Evolutionary conservation across 2,797 vertebrate species (phyloP).

Genomic region (Acanthornis magna): DNA sequence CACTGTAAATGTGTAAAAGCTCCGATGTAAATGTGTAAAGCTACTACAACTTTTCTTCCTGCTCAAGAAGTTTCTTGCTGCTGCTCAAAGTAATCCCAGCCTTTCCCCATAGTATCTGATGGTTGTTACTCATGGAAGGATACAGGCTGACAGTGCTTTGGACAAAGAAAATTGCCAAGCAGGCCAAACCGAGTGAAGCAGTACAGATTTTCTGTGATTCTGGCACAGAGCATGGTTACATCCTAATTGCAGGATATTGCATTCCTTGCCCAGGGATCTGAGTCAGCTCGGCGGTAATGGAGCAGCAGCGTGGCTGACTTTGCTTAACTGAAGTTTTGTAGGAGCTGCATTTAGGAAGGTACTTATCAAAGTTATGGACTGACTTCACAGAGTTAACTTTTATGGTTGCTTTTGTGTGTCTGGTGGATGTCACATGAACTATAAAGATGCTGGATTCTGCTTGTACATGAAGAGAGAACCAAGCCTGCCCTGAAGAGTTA

Average conservation of each 20-base stretch:
- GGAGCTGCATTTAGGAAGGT: not conserved
- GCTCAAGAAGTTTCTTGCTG: not conserved
- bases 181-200: not conserved
- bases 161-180: not conserved
- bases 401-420: not conserved
- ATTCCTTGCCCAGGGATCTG: not conserved
- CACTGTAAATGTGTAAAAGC: not conserved
- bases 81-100: not conserved
- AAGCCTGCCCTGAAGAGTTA: not conserved
- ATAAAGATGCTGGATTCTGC: not conserved
- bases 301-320: not conserved
- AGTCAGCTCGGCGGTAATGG: not conserved
- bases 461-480: accelerated
- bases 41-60: not conserved
- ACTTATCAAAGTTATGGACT: not conserved
- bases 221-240: not conserved
- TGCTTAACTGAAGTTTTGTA: not conserved
- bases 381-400: not conserved
- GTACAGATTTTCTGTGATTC: not conserved
- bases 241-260: not conserved
- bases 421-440: not conserved
- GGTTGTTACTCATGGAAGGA: not conserved
- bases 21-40: not conserved
- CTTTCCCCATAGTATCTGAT: not conserved
- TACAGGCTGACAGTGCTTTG: not conserved